Evolutionary conservation across 2,888 invertebrate species (phyloP).

Genomic region (Hyalella azteca): DNA sequence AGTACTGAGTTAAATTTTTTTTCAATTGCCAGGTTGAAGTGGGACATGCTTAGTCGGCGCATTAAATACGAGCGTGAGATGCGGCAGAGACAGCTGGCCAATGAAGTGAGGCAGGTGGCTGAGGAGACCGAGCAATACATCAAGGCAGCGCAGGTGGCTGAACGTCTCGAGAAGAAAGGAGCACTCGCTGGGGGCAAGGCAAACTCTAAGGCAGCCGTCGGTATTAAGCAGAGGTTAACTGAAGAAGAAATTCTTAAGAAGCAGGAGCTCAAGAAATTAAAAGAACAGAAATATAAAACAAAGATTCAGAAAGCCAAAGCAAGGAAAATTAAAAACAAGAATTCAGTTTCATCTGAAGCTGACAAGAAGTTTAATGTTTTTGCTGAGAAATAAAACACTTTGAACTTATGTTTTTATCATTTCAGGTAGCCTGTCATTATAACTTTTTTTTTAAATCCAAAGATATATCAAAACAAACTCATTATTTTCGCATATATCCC

Average conservation of each 20-base stretch:
- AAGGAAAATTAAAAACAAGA: conserved; percentile 19
- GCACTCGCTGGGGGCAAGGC: neutral
- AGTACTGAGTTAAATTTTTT: neutral
- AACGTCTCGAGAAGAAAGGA: conserved; percentile 21
- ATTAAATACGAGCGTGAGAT: neutral
- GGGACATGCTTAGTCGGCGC: conserved; percentile 6
- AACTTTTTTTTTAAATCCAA: too few species aligned
- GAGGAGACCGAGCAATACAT: conserved; percentile 31
- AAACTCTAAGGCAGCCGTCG: neutral
- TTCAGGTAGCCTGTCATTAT: too few species aligned
- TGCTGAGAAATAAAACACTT: neutral
- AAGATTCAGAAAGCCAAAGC: conserved; percentile 21
- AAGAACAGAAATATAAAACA: conserved; percentile 12
- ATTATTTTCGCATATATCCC: too few species aligned
- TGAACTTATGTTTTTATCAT: too few species aligned
- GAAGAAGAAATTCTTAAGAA: conserved; percentile 26
- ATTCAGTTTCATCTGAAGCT: too few species aligned
- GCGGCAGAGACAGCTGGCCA: conserved; percentile 5
- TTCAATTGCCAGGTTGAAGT: conserved; percentile 1
- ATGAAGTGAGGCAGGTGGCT: neutral
- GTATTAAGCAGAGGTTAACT: conserved; percentile 13
- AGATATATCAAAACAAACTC: too few species aligned
- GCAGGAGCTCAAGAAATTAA: conserved; percentile 18
- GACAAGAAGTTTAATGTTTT: conserved; percentile 3
- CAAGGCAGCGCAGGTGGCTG: conserved; percentile 1